A percentile compares a stretch with the other conserved stretches of the same genome.
phyloP scores from a whole-genome alignment of 2,113 vertebrate genomes.

The Tretioscincus oriximinensis region DNA sequence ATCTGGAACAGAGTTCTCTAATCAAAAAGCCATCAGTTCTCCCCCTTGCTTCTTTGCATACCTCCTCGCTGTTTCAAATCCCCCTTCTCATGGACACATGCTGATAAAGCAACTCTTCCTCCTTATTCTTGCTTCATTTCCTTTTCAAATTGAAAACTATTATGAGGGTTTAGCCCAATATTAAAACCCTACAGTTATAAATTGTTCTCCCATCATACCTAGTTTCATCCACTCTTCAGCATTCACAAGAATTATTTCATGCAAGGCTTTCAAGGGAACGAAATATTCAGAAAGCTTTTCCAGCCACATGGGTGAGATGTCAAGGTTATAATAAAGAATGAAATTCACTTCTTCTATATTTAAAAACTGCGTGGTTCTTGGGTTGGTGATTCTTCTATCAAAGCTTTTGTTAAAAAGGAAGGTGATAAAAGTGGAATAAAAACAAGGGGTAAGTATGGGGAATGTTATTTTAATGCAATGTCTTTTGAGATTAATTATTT shows the following conservation, averaged over 20 bases:
- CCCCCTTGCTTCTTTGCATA: neutral
- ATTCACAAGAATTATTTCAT: conserved; percentile 41
- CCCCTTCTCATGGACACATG: neutral
- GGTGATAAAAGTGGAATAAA: conserved; percentile 7
- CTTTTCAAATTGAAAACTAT: conserved; percentile 67
- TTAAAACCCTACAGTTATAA: conserved; percentile 58
- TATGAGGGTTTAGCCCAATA: conserved; percentile 64
- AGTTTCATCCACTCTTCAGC: conserved; percentile 42
- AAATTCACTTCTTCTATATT: conserved; percentile 42
- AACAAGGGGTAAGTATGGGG: neutral
- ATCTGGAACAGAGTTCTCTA: neutral
- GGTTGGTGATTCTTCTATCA: neutral
- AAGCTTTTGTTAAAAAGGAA: neutral
- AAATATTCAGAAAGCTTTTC: conserved; percentile 55
- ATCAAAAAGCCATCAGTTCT: neutral
- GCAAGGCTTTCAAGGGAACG: neutral
- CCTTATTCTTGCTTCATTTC: conserved; percentile 65
- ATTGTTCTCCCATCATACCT: conserved; percentile 44
- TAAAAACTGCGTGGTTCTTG: conserved; percentile 16
- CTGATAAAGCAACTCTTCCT: conserved; percentile 54
- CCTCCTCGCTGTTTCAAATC: neutral
- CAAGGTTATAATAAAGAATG: conserved; percentile 49
- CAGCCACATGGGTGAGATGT: conserved; percentile 31
- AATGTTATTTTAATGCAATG: neutral
- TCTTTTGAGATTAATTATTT: conserved; percentile 21